phyloP scores from a whole-genome alignment of 1,140 invertebrate species.

The Drosophila kurseongensis region DNA sequence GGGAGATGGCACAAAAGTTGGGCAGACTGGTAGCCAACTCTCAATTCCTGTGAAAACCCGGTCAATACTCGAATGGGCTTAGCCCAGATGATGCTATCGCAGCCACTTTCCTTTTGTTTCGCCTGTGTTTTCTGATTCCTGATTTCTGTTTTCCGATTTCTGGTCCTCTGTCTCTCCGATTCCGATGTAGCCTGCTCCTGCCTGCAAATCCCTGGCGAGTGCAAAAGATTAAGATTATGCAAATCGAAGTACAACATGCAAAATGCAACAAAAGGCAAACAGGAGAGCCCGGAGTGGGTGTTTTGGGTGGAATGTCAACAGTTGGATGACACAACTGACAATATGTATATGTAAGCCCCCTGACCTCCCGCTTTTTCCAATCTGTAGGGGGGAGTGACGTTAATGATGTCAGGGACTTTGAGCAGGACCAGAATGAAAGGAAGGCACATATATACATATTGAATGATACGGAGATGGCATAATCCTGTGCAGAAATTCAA shows the following conservation, averaged over 20 bases:
- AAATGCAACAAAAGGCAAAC: conserved; percentile 73
- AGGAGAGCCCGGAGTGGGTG: conserved; percentile 6
- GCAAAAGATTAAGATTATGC: conserved; percentile 77
- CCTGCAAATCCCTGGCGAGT: conserved; percentile 58
- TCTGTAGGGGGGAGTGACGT: conserved; percentile 20
- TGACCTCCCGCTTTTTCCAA: conserved; percentile 1
- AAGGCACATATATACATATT: conserved; percentile 4
- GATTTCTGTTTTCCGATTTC: conserved; percentile 4
- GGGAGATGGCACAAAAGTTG: background rate
- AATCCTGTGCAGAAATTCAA: conserved; percentile 4
- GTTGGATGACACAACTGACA: conserved; percentile 43
- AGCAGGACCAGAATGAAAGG: conserved; percentile 16
- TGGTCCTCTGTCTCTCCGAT: background rate
- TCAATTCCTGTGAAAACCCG: background rate
- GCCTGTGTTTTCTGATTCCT: background rate
- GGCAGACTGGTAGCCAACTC: background rate
- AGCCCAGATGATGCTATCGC: conserved; percentile 14
- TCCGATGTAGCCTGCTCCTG: background rate
- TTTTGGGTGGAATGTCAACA: conserved; percentile 11
- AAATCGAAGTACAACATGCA: conserved; percentile 74
- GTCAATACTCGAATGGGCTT: conserved; percentile 14
- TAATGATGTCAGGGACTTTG: conserved; percentile 70
- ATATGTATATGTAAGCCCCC: conserved; percentile 40
- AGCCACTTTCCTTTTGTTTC: conserved; percentile 12
- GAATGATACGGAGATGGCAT: conserved; percentile 7